Percentiles rank a stretch among this genome's conserved stretches.
phyloP scores from a whole-genome alignment of 1,140 invertebrate species.

The Phenacoccus solenopsis region DNA sequence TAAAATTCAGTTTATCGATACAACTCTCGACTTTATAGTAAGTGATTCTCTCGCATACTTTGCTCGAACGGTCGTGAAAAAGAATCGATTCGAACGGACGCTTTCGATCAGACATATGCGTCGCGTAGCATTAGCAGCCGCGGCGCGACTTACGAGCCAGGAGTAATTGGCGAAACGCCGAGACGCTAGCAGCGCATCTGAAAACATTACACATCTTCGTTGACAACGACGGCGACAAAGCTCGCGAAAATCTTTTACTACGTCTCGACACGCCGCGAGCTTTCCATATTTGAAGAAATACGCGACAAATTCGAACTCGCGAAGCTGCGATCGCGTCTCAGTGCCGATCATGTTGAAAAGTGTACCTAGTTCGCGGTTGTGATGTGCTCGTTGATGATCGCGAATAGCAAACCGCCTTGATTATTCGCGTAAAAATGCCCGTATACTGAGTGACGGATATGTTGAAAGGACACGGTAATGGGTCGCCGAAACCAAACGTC shows the following conservation, averaged over 20 bases:
- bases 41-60: too few relatives aligned
- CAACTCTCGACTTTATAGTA: too few relatives aligned
- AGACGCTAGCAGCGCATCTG: not conserved
- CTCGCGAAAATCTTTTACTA: not conserved
- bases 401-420: not conserved
- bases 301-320: not conserved
- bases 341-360: not conserved
- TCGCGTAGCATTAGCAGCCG: not conserved
- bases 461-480: conserved; percentile 8
- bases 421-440: not conserved
- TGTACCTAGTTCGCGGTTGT: not conserved
- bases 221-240: not conserved
- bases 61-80: not conserved
- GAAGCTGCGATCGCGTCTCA: not conserved
- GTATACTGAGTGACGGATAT: not conserved
- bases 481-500: not conserved
- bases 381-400: not conserved
- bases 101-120: not conserved
- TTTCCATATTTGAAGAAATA: not conserved
- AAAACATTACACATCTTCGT: not conserved
- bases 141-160: not conserved
- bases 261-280: too few relatives aligned
- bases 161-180: not conserved
- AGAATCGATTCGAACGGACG: not conserved
- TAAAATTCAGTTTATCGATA: too few relatives aligned